Percentiles rank a stretch among this genome's conserved stretches.
Evolutionary conservation across 2,888 invertebrate genomes (phyloP).

Genomic region (Lepidocyrtoides sp.): DNA sequence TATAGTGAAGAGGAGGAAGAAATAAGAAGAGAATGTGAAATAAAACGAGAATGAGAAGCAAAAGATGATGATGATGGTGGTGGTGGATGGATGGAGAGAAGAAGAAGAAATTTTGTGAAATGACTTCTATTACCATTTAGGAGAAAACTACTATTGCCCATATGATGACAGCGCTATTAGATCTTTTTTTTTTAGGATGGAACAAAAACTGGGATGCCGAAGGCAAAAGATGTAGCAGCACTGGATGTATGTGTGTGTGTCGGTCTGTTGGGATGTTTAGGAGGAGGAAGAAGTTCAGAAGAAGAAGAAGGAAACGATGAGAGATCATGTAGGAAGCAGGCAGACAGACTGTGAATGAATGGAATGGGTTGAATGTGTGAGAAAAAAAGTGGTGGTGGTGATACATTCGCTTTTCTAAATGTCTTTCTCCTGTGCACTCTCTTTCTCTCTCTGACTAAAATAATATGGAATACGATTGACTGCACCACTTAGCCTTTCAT

Average conservation of each 20-base stretch:
- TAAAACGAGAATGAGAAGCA: constrained; percentile 4
- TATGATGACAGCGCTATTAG: constrained; percentile 67
- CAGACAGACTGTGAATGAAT: constrained; percentile 33
- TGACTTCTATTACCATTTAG: constrained; percentile 76
- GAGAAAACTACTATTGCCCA: constrained; percentile 55
- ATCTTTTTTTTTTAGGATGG: constrained; percentile 9
- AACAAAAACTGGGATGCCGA: too few species aligned
- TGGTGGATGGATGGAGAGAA: too few species aligned
- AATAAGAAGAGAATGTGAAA: background rate
- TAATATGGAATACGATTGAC: constrained; percentile 80
- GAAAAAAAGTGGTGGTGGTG: too few species aligned
- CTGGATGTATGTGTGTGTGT: constrained; percentile 24
- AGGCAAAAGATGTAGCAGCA: too few species aligned
- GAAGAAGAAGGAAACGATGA: background rate
- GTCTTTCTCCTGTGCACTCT: constrained; percentile 14
- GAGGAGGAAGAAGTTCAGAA: constrained; percentile 24
- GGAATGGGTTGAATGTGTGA: background rate
- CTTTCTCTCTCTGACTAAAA: too few species aligned
- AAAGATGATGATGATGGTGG: too few species aligned
- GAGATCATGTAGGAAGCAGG: constrained; percentile 26
- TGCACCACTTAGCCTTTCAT: constrained; percentile 82
- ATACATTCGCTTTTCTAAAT: too few species aligned
- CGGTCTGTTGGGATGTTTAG: background rate
- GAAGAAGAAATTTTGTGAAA: constrained; percentile 60
- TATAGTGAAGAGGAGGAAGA: background rate